These are phyloP conservation scores for Triplophysa siluroides DNA, from an alignment of 2,113 vertebrate genomes.

Conservation along the genomic window DNA sequence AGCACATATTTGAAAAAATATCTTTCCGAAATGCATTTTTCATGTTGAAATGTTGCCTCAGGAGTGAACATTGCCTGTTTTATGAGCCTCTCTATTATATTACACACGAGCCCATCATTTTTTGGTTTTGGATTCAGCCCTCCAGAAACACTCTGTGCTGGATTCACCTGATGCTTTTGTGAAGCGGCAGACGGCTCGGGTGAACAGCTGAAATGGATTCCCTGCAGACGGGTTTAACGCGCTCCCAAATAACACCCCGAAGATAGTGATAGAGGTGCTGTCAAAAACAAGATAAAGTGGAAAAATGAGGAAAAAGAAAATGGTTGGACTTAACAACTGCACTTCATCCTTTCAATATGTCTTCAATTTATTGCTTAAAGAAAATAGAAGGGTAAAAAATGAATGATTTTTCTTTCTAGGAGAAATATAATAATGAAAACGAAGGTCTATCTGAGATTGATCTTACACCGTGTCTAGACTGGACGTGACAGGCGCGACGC, in stretches of 20 bases:
- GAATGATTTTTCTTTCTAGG: neutral
- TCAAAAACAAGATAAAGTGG: slow-evolving; percentile 55
- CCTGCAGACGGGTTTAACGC: slow-evolving; percentile 70
- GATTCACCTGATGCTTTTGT: slow-evolving; percentile 64
- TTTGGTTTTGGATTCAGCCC: slow-evolving; percentile 47
- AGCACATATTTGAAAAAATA: neutral
- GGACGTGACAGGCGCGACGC: too few species aligned
- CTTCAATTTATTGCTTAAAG: slow-evolving; percentile 67
- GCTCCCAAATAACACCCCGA: slow-evolving; percentile 71
- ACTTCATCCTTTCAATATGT: slow-evolving; percentile 57
- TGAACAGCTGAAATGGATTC: slow-evolving; percentile 76
- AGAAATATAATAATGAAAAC: neutral
- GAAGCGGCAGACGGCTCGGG: slow-evolving; percentile 68
- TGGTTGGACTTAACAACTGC: slow-evolving; percentile 38
- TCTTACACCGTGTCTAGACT: too few species aligned
- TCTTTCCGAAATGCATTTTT: neutral
- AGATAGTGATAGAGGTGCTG: slow-evolving; percentile 65
- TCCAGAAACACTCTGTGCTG: slow-evolving; percentile 60
- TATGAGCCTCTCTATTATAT: neutral
- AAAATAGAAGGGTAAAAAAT: slow-evolving; percentile 37
- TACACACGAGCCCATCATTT: slow-evolving; percentile 37
- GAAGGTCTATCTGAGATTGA: neutral
- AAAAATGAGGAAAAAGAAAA: slow-evolving; percentile 62
- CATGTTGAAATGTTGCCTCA: neutral
- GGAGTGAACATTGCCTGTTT: neutral